These are phyloP conservation scores for Plodia interpunctella DNA, from an alignment of 1,140 invertebrate species.

Conservation along the genomic window DNA sequence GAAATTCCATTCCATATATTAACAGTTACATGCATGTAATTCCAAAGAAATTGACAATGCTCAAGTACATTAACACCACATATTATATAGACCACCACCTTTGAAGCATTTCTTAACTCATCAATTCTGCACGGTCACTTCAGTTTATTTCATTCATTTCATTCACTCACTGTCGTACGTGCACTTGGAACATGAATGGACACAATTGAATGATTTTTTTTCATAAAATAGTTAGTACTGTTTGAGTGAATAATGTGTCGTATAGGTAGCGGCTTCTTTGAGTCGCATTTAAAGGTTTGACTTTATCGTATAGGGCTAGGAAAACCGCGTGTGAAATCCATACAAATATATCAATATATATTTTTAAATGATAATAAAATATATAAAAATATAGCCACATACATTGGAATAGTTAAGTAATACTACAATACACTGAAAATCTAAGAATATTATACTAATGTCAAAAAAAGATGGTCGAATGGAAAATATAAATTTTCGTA, in stretches of 20 bases:
- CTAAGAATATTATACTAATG: too few species aligned
- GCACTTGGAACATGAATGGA: conserved; percentile 9
- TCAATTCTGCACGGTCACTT: background rate
- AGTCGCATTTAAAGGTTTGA: conserved; percentile 6
- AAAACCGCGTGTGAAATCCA: background rate
- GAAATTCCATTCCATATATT: too few species aligned
- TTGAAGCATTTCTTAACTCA: background rate
- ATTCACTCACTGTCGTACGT: background rate
- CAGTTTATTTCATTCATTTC: background rate
- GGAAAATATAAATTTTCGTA: too few species aligned
- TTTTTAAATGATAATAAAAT: too few species aligned
- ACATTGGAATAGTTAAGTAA: too few species aligned
- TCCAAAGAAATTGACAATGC: too few species aligned
- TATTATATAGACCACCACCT: too few species aligned
- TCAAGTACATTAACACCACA: too few species aligned
- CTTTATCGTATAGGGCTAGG: background rate
- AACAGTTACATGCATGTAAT: too few species aligned
- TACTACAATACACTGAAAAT: too few species aligned
- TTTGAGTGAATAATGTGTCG: conserved; percentile 17
- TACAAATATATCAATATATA: background rate
- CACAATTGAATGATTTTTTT: background rate
- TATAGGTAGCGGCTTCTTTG: conserved; percentile 21
- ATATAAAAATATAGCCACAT: too few species aligned
- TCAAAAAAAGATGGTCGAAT: too few species aligned
- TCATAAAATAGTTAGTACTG: background rate